Percentiles rank a stretch among this genome's conserved stretches.
phyloP scores from a whole-genome alignment of 1,140 invertebrate species.

The Apocrypta bakeri region DNA sequence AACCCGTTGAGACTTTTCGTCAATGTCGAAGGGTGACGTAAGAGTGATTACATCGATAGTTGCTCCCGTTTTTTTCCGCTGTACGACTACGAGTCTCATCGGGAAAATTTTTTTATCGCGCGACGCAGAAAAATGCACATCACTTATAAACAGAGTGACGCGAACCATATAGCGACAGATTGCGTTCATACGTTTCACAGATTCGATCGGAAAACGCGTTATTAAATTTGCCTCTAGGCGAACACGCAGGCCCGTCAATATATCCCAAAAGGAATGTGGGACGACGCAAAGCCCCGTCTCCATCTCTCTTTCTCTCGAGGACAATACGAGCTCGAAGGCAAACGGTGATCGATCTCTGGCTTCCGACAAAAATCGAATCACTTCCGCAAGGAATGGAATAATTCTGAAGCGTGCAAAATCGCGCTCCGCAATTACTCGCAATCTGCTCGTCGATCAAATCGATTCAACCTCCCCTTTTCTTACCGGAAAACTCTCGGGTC shows the following conservation, averaged over 20 bases:
- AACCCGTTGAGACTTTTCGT: not conserved
- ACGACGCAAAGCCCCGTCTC: no score
- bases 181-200: no score
- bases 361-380: not conserved
- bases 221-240: no score
- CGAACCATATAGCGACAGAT: no score
- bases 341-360: not conserved
- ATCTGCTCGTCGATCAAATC: not conserved
- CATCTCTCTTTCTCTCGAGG: not conserved
- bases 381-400: not conserved
- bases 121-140: no score
- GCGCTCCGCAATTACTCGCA: not conserved
- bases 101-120: no score
- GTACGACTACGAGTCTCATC: no score
- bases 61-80: no score
- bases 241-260: no score
- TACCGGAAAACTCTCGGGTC: not conserved
- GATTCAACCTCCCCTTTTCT: not conserved
- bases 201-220: no score
- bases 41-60: not conserved
- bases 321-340: not conserved
- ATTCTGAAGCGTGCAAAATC: not conserved
- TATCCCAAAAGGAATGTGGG: no score
- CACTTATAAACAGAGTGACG: no score
- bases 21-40: not conserved